Evolutionary conservation across 64 coral and sea anemone species (phyloP).

Genomic region (Stichodactyla mertensii): DNA sequence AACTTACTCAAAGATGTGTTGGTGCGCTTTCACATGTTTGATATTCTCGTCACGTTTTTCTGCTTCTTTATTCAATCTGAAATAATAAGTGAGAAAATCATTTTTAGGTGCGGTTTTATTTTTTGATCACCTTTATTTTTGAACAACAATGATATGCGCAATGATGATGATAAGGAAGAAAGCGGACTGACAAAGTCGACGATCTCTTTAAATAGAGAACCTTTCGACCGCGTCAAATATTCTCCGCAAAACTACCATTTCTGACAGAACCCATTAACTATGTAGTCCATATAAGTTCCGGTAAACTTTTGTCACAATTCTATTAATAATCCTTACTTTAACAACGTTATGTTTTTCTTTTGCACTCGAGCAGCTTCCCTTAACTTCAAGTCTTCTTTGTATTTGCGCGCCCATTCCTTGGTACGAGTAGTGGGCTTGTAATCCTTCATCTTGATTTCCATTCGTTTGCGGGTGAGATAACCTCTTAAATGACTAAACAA

Average conservation of each 20-base stretch:
- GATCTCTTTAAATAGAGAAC: too few relatives aligned
- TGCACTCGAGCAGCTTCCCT: slow-evolving; percentile 62
- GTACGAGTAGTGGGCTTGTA: slow-evolving; percentile 59
- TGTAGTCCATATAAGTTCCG: too few relatives aligned
- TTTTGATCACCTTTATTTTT: too few relatives aligned
- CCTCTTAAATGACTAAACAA: slow-evolving; percentile 80
- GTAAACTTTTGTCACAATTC: not conserved
- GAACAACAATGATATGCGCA: too few relatives aligned
- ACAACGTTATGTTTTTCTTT: slow-evolving; percentile 66
- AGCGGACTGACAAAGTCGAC: too few relatives aligned
- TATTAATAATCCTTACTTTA: slow-evolving; percentile 51
- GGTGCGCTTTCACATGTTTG: slow-evolving; percentile 69
- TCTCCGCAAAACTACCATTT: too few relatives aligned
- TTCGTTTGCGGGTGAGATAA: slow-evolving; percentile 79
- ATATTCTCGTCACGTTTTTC: slow-evolving; percentile 82
- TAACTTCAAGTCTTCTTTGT: slow-evolving; percentile 76
- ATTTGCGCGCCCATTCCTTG: slow-evolving; percentile 84
- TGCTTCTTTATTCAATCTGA: slow-evolving; percentile 74
- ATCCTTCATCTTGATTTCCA: slow-evolving; percentile 64
- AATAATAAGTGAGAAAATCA: not conserved
- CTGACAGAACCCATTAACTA: too few relatives aligned
- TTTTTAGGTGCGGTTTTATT: too few relatives aligned
- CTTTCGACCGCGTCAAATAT: too few relatives aligned
- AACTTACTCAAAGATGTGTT: slow-evolving; percentile 89
- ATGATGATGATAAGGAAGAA: too few relatives aligned